Evolutionary conservation across 1,140 invertebrate genomes (phyloP).

Genomic region (Druon quercuslanigerum): DNA sequence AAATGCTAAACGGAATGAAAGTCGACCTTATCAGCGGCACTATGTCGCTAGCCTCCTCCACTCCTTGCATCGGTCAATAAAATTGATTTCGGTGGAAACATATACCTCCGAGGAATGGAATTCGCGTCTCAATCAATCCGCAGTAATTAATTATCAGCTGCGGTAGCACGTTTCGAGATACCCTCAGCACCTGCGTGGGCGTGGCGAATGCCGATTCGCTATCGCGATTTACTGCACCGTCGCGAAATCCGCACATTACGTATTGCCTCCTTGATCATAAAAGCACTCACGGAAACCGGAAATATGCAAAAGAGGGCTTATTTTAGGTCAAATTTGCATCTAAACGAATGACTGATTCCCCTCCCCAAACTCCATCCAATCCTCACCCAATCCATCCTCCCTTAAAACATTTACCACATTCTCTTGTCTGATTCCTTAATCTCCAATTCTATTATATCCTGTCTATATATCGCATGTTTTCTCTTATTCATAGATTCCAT

Average conservation of each 20-base stretch:
- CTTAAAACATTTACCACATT: too few relatives aligned
- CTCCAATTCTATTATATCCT: too few relatives aligned
- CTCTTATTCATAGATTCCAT: too few relatives aligned
- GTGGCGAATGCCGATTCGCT: slow-evolving; percentile 55
- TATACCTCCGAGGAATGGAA: slow-evolving; percentile 17
- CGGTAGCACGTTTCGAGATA: slow-evolving; percentile 51
- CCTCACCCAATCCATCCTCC: too few relatives aligned
- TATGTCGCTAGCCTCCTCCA: slow-evolving; percentile 12
- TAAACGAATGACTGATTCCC: too few relatives aligned
- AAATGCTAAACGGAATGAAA: slow-evolving; percentile 2
- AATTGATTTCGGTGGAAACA: slow-evolving; percentile 14
- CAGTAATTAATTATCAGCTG: slow-evolving; percentile 41
- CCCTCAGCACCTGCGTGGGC: slow-evolving; percentile 56
- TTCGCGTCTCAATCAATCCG: slow-evolving; percentile 26
- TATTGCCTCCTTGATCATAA: neutral
- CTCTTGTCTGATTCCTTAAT: too few relatives aligned
- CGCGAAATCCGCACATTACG: slow-evolving; percentile 45
- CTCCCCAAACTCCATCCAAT: too few relatives aligned
- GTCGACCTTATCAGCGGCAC: slow-evolving; percentile 2
- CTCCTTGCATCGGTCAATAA: neutral
- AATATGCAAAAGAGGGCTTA: too few relatives aligned
- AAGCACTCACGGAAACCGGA: too few relatives aligned
- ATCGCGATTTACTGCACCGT: slow-evolving; percentile 53
- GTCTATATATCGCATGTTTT: too few relatives aligned
- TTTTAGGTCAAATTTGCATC: too few relatives aligned